phyloP scores from a whole-genome alignment of 2,113 vertebrate genomes.

The Etheostoma cragini region DNA sequence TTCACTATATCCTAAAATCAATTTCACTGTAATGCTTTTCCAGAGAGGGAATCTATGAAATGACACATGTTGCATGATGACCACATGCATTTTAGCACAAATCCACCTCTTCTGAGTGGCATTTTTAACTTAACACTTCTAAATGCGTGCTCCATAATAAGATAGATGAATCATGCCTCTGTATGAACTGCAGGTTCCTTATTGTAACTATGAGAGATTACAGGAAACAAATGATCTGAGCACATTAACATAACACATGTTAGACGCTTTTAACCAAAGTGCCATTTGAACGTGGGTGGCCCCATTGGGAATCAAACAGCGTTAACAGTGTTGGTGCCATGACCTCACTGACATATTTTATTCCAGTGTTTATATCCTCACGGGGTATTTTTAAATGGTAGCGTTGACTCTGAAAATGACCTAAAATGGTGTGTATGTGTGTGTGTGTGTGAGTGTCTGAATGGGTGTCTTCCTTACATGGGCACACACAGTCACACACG shows the following conservation, averaged over 20 bases:
- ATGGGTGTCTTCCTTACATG: conserved; percentile 45
- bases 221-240: conserved; percentile 40
- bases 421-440: conserved; percentile 52
- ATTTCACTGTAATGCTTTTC: not conserved
- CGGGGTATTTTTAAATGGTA: not conserved
- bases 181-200: not conserved
- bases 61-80: not conserved
- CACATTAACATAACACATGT: conserved; percentile 39
- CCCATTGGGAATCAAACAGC: conserved; percentile 24
- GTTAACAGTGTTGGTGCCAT: not conserved
- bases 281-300: conserved; percentile 49
- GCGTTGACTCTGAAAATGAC: conserved; percentile 20
- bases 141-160: not conserved
- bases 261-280: conserved; percentile 45
- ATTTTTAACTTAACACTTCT: not conserved
- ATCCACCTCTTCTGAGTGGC: not conserved
- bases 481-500: conserved; percentile 2
- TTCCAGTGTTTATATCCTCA: conserved; percentile 31
- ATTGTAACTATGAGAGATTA: conserved; percentile 2
- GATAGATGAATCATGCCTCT: not conserved
- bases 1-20: not conserved
- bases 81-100: not conserved
- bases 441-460: not conserved
- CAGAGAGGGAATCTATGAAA: not conserved
- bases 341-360: conserved; percentile 40